Conservation (phyloP, 2,797 vertebrate species). For the Cacajao melanocephalus region DNA sequence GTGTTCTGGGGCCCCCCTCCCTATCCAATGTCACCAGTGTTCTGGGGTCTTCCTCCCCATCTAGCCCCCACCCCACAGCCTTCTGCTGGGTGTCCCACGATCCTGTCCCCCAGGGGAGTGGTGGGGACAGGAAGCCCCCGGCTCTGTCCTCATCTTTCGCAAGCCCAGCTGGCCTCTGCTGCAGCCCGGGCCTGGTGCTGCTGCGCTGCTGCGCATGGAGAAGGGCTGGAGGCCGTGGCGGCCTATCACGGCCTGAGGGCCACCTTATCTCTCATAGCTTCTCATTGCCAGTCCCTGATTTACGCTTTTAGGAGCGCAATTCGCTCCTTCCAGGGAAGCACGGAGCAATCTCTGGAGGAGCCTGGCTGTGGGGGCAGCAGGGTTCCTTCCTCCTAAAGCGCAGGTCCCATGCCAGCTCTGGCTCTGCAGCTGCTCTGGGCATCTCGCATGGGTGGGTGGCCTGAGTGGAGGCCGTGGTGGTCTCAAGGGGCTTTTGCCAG, state of each 20-base stretch:
- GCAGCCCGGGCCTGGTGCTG: not conserved
- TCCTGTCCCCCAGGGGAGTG: not conserved
- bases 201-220: not conserved
- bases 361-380: not conserved
- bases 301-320: slow-evolving; percentile 77
- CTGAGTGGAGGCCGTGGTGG: not conserved
- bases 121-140: not conserved
- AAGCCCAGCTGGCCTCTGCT: not conserved
- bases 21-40: too few relatives aligned
- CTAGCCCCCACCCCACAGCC: not conserved
- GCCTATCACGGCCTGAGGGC: slow-evolving; percentile 65
- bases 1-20: too few relatives aligned
- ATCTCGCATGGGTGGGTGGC: not conserved
- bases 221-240: not conserved
- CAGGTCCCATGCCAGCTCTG: not conserved
- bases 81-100: rapidly evolving
- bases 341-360: not conserved
- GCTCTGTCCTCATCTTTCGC: not conserved
- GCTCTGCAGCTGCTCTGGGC: not conserved
- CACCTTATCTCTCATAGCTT: slow-evolving; percentile 79
- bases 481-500: not conserved
- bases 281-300: slow-evolving; percentile 83
- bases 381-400: not conserved
- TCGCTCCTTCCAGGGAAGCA: slow-evolving; percentile 62
- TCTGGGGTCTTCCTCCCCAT: not conserved